These are phyloP conservation scores for Dunckerocampus dactyliophorus DNA, from an alignment of 2,113 vertebrate species.

Conservation along the genomic window DNA sequence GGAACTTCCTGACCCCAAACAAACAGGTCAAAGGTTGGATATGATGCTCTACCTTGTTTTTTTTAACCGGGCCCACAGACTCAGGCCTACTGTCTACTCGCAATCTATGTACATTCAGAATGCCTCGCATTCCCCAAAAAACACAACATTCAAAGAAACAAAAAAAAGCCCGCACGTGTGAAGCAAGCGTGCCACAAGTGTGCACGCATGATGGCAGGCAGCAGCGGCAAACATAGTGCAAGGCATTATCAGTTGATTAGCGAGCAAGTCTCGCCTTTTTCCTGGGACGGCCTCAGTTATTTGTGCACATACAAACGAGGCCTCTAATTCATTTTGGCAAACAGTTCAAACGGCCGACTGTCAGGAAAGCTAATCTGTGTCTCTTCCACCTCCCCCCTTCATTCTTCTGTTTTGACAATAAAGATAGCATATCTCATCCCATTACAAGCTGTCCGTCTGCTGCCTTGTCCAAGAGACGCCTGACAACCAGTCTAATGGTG, in stretches of 20 bases:
- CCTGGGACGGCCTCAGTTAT: constrained; percentile 65
- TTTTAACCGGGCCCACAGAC: constrained; percentile 15
- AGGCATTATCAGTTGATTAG: constrained; percentile 79
- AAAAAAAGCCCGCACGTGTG: constrained; percentile 51
- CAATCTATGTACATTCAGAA: background rate
- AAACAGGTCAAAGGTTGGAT: constrained; percentile 66
- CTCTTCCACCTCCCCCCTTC: constrained; percentile 59
- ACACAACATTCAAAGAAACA: background rate
- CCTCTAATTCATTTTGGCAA: constrained; percentile 77
- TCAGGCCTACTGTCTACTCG: background rate
- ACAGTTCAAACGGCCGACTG: constrained; percentile 71
- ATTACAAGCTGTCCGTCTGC: constrained; percentile 68
- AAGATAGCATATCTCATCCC: constrained; percentile 77
- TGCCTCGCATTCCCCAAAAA: too few relatives aligned
- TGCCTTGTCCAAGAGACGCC: constrained; percentile 62
- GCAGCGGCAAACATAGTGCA: constrained; percentile 45
- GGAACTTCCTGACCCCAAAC: constrained; percentile 71
- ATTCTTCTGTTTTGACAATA: constrained; percentile 81
- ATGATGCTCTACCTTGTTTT: constrained; percentile 44
- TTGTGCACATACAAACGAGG: constrained; percentile 57
- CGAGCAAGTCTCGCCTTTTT: constrained; percentile 77
- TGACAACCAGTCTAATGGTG: constrained; percentile 44
- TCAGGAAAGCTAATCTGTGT: constrained; percentile 75
- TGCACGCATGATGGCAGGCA: constrained; percentile 63
- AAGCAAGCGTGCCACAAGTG: constrained; percentile 70